phyloP scores from a whole-genome alignment of 2,797 vertebrate genomes.

The Mormyrus hasselquistii region DNA sequence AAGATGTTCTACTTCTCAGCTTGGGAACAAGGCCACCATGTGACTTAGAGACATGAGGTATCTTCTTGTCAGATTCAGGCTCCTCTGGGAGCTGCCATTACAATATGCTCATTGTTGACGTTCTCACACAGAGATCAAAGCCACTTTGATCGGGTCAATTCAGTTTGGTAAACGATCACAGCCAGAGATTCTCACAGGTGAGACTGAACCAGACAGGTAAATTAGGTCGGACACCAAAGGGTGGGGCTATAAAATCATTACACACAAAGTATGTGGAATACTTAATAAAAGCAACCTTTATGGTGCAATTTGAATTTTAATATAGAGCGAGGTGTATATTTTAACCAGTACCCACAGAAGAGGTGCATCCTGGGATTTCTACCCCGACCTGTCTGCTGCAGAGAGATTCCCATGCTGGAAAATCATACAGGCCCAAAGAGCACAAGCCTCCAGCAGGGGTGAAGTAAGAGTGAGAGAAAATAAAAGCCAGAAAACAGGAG shows the following conservation, averaged over 20 bases:
- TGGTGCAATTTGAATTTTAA: not conserved
- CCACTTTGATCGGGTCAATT: conserved; percentile 70
- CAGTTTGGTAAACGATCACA: conserved; percentile 71
- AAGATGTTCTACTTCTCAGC: conserved; percentile 42
- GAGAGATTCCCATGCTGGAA: not conserved
- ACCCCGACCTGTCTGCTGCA: not conserved
- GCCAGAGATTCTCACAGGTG: conserved; percentile 35
- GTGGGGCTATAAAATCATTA: not conserved
- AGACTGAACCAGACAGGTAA: not conserved
- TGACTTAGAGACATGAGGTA: conserved; percentile 61
- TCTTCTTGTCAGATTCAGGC: conserved; percentile 57
- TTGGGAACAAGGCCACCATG: conserved; percentile 50
- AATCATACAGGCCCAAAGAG: not conserved
- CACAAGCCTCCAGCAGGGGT: not conserved
- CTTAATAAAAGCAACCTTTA: not conserved
- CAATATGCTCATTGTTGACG: conserved; percentile 69
- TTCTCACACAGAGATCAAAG: conserved; percentile 60
- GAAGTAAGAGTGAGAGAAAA: not conserved
- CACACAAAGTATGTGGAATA: not conserved
- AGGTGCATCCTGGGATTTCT: not conserved
- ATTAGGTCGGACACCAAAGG: not conserved
- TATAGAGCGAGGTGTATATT: not conserved
- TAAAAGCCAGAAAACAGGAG: not conserved
- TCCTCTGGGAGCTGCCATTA: conserved; percentile 57
- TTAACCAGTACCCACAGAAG: not conserved